phyloP scores from a whole-genome alignment of 2,888 invertebrate species.

The Meghimatium bilineatum region DNA sequence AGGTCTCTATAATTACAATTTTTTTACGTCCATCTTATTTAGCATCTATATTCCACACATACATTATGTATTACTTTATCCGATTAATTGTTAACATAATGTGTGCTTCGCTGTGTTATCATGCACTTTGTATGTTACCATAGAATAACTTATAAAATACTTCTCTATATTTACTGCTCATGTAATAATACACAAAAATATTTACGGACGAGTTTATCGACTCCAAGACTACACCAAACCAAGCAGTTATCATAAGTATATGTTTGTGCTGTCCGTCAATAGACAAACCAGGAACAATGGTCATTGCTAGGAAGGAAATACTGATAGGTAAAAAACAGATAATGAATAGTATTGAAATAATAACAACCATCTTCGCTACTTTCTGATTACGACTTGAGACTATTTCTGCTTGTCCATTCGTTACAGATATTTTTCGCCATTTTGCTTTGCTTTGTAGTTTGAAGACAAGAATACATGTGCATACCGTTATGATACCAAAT shows the following conservation, averaged over 20 bases:
- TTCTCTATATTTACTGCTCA: slow-evolving; percentile 14
- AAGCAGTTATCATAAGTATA: background rate
- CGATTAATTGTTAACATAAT: too few relatives aligned
- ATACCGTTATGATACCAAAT: background rate
- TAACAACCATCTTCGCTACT: background rate
- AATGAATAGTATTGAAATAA: background rate
- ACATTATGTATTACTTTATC: too few relatives aligned
- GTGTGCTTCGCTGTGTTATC: too few relatives aligned
- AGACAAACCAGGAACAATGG: background rate
- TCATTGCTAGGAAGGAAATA: background rate
- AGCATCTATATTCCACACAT: too few relatives aligned
- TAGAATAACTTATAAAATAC: background rate
- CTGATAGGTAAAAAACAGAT: background rate
- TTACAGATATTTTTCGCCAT: background rate
- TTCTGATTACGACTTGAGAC: background rate
- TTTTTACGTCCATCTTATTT: too few relatives aligned
- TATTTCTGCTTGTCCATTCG: background rate
- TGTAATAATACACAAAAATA: slow-evolving; percentile 21
- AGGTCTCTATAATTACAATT: too few relatives aligned
- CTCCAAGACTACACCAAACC: background rate
- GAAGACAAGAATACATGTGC: background rate
- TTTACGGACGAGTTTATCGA: slow-evolving; percentile 15
- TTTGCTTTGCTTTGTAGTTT: background rate
- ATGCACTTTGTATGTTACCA: too few relatives aligned
- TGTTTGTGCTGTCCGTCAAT: background rate